Percentiles rank a stretch among this genome's conserved stretches.
phyloP scores from a whole-genome alignment of 2,888 invertebrate species.

The Odontocerum albicorne region DNA sequence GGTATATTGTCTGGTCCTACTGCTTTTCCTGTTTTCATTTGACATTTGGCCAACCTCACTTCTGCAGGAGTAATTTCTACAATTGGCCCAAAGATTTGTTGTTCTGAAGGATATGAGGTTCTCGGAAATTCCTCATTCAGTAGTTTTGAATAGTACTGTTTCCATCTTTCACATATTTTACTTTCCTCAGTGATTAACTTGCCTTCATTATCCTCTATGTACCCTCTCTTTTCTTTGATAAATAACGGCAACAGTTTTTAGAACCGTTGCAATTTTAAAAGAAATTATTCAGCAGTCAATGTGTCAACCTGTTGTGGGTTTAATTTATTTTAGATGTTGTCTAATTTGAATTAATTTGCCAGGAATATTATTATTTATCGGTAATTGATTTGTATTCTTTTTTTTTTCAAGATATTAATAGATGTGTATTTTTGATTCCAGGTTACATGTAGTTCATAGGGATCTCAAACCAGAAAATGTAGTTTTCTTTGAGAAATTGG shows the following conservation, averaged over 20 bases:
- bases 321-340: too few species aligned
- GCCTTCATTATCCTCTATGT: not conserved
- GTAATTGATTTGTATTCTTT: not conserved
- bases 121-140: not conserved
- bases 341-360: too few species aligned
- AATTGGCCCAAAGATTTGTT: too few species aligned
- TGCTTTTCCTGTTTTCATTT: not conserved
- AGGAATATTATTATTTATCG: too few species aligned
- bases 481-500: constrained; percentile 96
- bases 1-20: constrained; percentile 5
- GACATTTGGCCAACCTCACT: not conserved
- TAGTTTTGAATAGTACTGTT: not conserved
- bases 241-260: too few species aligned
- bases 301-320: too few species aligned
- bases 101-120: not conserved
- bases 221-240: not conserved
- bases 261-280: too few species aligned
- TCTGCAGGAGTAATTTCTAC: not conserved
- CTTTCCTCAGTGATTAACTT: not conserved
- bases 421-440: constrained; percentile 40
- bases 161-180: constrained; percentile 1
- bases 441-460: constrained; percentile 70
- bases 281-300: too few species aligned
- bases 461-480: constrained; percentile 99
- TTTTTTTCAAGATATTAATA: not conserved